Percentiles rank a stretch among this genome's conserved stretches.
Evolutionary conservation across 2,113 vertebrate genomes (phyloP).

Genomic region (Misgurnus mizolepis): DNA sequence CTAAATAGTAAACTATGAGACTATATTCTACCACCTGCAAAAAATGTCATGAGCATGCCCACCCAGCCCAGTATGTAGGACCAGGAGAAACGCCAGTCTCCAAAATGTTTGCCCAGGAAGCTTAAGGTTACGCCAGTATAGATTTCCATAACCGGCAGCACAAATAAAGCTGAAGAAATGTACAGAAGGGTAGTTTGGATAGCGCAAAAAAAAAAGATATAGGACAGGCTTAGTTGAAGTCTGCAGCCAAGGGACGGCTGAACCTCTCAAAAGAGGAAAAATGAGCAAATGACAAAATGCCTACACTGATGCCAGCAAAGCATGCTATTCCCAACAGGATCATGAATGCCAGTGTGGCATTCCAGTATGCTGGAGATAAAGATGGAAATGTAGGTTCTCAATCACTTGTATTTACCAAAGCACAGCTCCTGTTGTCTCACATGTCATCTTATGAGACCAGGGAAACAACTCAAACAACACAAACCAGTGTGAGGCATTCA

Average conservation of each 20-base stretch:
- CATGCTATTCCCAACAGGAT: constrained; percentile 83
- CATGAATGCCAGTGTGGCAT: constrained; percentile 86
- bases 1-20: background rate
- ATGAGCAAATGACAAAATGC: constrained; percentile 82
- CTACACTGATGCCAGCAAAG: constrained; percentile 79
- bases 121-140: constrained; percentile 85
- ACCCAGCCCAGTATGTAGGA: constrained; percentile 89
- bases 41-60: constrained; percentile 86
- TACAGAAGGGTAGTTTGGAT: background rate
- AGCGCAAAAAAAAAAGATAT: background rate
- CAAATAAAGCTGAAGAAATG: constrained; percentile 73
- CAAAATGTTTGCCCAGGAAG: constrained; percentile 83
- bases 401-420: constrained; percentile 16
- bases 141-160: constrained; percentile 81
- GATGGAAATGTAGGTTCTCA: background rate
- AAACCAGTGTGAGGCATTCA: background rate
- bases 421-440: constrained; percentile 21
- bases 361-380: constrained; percentile 79
- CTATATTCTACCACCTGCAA: constrained; percentile 76
- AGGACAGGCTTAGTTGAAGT: constrained; percentile 33
- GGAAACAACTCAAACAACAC: constrained; percentile 10
- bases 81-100: constrained; percentile 90
- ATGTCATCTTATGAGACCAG: constrained; percentile 22
- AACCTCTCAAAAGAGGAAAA: constrained; percentile 80
- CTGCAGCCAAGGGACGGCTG: constrained; percentile 82